These are phyloP conservation scores for Halesus radiatus DNA, from an alignment of 1,140 invertebrate genomes.

Conservation along the genomic window DNA sequence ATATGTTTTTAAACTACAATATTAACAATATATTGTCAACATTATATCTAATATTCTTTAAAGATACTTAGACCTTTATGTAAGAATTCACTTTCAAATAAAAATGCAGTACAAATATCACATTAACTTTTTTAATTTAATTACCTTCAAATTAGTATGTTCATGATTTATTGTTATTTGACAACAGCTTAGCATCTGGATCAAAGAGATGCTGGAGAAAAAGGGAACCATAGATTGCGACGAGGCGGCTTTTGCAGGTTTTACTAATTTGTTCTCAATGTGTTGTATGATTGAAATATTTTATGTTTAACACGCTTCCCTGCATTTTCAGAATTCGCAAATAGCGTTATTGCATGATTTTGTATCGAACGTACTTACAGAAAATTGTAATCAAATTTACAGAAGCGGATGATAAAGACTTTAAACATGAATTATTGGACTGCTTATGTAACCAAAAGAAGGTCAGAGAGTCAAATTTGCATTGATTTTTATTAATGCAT, in stretches of 20 bases:
- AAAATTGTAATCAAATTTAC: slow-evolving; percentile 19
- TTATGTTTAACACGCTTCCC: not conserved
- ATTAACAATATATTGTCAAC: too few relatives aligned
- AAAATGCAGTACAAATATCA: too few relatives aligned
- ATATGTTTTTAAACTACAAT: too few relatives aligned
- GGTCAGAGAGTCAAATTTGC: not conserved
- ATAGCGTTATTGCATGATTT: not conserved
- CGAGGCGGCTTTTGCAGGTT: slow-evolving; percentile 5
- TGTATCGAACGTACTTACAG: not conserved
- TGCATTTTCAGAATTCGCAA: not conserved
- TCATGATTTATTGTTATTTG: too few relatives aligned
- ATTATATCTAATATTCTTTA: too few relatives aligned
- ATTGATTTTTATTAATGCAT: too few relatives aligned
- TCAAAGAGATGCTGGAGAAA: slow-evolving; percentile 27
- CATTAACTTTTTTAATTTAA: not conserved
- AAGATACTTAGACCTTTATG: too few relatives aligned
- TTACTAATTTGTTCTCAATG: not conserved
- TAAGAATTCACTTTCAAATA: too few relatives aligned
- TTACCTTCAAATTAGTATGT: too few relatives aligned
- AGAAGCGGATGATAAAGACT: slow-evolving; percentile 20
- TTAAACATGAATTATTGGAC: slow-evolving; percentile 24
- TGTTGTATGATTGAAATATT: too few relatives aligned
- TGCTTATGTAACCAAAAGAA: slow-evolving; percentile 31
- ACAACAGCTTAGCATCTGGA: slow-evolving; percentile 28
- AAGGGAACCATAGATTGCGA: slow-evolving; percentile 9